Evolutionary conservation across 2,113 vertebrate species (phyloP), one percentile per base, ranked within the genome.

Genomic region (Cricetomys ansorgei): DNA sequence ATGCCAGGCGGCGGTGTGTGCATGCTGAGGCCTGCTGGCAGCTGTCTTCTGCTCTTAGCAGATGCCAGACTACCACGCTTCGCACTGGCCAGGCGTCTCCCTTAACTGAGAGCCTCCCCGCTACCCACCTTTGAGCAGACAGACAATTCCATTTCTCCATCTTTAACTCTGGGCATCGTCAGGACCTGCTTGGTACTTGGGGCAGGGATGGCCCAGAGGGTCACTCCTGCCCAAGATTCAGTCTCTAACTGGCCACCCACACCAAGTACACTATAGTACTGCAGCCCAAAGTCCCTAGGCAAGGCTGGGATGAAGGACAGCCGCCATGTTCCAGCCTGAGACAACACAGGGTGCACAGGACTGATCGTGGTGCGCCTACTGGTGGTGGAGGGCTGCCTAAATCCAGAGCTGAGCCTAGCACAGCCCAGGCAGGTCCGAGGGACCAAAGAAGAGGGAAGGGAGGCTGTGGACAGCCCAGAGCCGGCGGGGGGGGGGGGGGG

Each of bases 1-100:
- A 17, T 23, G 23, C 37, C 70, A 65, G 40, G 50, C 25, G 59
- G 29, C 3, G 0, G 11, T 0, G 0, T 25, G 19, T 0, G 6
- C 25, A 7, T 7, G 11, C 55, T 90, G 23, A 5, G 34, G 48
- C 62, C 83, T 91, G 17, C 13, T 6, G 5, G 34, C 40, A 37
- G 48, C 25, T 8, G 37, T 19, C n/a, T n/a, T 72, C 43, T 72
- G 43, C 55, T 84, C 64, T 40, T 64, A 27, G 27, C 15, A 88
- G 34, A 15, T 55, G 13, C 25, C 19, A 64, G 43, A 81, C 7
- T 12, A 1, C 75, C 25, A 3, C 7, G 1, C 40, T 96, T 76
- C 4, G 1, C 65, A 57, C 40, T 79, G 55, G 53, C 45, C n/a
- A 8, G 15, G 34, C 25, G 25, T 45, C 57, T 80, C 15, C 53